Evolutionary conservation across 2,113 vertebrate genomes (phyloP), one percentile per base, ranked within the genome.

Genomic region (Trogon melanurus): DNA sequence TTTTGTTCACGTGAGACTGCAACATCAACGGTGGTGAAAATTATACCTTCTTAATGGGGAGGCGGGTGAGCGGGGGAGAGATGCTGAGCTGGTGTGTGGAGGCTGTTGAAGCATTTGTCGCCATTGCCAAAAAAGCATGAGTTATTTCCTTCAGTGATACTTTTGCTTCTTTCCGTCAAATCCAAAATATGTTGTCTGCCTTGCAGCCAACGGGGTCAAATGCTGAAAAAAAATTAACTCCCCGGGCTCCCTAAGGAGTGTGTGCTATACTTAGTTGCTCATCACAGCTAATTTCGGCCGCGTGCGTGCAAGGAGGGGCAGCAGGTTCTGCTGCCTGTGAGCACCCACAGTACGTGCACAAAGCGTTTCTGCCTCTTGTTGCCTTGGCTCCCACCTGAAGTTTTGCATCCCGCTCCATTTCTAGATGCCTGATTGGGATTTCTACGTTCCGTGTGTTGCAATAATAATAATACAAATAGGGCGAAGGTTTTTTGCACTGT

Each of bases 1-100:
- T 92, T 96, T 92, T 94, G 79, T 93, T 96, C 83, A 65, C 25
- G 60, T 71, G 76, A 91, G 61, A 41, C 73, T 56, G 47, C 62
- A 51, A 7, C 38, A 25, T 20, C 65, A 53, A 9, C 4, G 3
- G 41, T 41, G 54, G 44, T 75, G 57, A 90, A 86, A 90, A 66
- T 57, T 21, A 50, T n/a, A 69, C 84, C 70, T 61, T 53, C 34
- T 26, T 34, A 51, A 21, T 9, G 9, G 62, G 23, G 27, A 41
- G 19, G 54, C 2, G 1, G 75, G 80, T 32, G 38, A 66, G 53
- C 36, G 78, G 32, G 54, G 71, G 26, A 76, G 51, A n/a, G 51
- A 45, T 62, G 79, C 61, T 1, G n/a, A 16, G 26, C 70, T 78
- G 73, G 56, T 58, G 51, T 8, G 62, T 36, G 60, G 86, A 58